Evolutionary conservation across 2,113 vertebrate species (phyloP).

Genomic region (Anolis sagrei): DNA sequence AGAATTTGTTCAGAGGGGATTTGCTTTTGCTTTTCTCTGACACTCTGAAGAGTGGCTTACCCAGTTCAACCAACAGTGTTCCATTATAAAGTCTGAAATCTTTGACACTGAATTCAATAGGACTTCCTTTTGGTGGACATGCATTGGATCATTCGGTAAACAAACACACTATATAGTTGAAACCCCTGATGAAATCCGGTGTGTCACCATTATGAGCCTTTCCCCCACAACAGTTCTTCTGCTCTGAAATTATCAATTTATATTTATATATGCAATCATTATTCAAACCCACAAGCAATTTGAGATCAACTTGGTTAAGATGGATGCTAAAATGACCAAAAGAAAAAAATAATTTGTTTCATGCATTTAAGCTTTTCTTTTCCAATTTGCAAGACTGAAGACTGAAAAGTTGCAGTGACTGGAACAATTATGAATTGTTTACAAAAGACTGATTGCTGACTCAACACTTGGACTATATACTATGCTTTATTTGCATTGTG

Average conservation of each 20-base stretch:
- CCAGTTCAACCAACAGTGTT: not conserved
- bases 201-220: not conserved
- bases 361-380: not conserved
- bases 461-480: constrained; percentile 3
- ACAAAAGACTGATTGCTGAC: constrained; percentile 8
- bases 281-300: not conserved
- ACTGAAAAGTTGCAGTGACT: not conserved
- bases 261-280: not conserved
- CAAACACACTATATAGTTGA: not conserved
- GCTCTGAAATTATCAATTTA: not conserved
- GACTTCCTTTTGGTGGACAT: not conserved
- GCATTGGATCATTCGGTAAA: not conserved
- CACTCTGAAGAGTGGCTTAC: not conserved
- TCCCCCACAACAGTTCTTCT: not conserved
- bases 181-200: not conserved
- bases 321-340: not conserved
- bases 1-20: not conserved
- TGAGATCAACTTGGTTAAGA: constrained; percentile 11
- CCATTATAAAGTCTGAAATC: too few relatives aligned
- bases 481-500: not conserved
- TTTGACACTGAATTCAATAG: not conserved
- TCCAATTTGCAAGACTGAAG: not conserved
- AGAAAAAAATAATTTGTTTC: not conserved
- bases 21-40: not conserved
- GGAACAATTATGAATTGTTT: constrained; percentile 20